Base-by-base conservation (phyloP, 1,140 invertebrate genomes). In the Leptinotarsa lineolata region DNA sequence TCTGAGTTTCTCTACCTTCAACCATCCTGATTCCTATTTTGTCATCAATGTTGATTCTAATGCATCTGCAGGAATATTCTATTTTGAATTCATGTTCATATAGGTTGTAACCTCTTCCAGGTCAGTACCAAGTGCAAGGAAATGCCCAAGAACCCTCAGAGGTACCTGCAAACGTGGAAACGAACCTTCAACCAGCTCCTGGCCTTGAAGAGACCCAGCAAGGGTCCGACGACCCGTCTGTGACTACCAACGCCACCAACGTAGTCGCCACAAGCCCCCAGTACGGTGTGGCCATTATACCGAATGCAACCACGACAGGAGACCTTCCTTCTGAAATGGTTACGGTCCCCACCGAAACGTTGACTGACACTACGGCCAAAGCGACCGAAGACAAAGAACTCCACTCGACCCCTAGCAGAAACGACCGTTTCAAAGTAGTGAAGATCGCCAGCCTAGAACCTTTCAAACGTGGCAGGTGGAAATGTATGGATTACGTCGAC, bases 371-470 rank as follows among this genome's bases (percentile, higher is more conserved):
- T 8, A 64, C 72, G 13, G 71, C 69, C 2, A 78, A 76, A 66
- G 64, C 73, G 15, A 39, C 65, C 24, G 79, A 79, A 13, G 79
- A 81, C 13, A 84, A 84, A 76, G 82, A 83, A 71, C 75, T 83
- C 54, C 80, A 83, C 59, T 78, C 83, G 60, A 83, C 83, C 4
- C 82, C 82, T 1, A 83, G 82, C 78, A 89, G 92, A 79, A 94
- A 93, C 84, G 93, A 94, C 84, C 88, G 95, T 74, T 98, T 98
- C 85, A 97, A 97, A 89, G 96, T 98, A 75, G 97, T 98, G 20
- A 98, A 98, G 89, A 97, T 98, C 76, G 96, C 97, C 83, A 97
- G 94, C 83, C 94, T 94, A 22, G 95, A 98, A 85, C 96, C 96
- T 4, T 97, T 97, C 82, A 94, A 94, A 80, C 89, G 96, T 24